Conservation (phyloP, 2,113 vertebrate species). For the Poecile atricapillus region DNA sequence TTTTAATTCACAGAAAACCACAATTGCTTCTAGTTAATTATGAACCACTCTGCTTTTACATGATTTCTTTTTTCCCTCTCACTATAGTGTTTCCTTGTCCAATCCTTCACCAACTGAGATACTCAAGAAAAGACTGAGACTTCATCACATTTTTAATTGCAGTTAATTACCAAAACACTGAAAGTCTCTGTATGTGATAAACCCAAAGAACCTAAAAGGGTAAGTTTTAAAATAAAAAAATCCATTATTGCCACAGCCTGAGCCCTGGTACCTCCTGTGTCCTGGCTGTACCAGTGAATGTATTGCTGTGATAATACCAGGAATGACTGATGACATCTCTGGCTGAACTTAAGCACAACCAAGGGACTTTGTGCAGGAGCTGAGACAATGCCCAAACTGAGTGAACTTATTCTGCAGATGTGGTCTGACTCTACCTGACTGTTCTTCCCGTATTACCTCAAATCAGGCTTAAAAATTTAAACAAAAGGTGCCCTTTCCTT, state of each 20-base stretch:
- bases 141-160: not conserved
- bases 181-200: not conserved
- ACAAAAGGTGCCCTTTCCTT: not conserved
- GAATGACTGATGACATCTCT: not conserved
- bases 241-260: not conserved
- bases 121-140: not conserved
- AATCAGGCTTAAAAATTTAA: not conserved
- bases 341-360: not conserved
- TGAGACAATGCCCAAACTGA: not conserved
- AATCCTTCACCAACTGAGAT: not conserved
- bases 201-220: not conserved
- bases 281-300: not conserved
- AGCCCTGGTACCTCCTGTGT: not conserved
- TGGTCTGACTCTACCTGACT: not conserved
- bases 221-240: not conserved
- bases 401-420: constrained; percentile 22
- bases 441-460: not conserved
- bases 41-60: not conserved
- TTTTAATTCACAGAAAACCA: not conserved
- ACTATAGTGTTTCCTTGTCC: not conserved
- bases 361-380: not conserved
- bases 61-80: not conserved
- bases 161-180: not conserved
- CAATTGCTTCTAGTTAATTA: not conserved
- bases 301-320: not conserved